These are phyloP conservation scores for Sebastes hopkinsi DNA, from an alignment of 2,797 vertebrate species.

Conservation along the genomic window DNA sequence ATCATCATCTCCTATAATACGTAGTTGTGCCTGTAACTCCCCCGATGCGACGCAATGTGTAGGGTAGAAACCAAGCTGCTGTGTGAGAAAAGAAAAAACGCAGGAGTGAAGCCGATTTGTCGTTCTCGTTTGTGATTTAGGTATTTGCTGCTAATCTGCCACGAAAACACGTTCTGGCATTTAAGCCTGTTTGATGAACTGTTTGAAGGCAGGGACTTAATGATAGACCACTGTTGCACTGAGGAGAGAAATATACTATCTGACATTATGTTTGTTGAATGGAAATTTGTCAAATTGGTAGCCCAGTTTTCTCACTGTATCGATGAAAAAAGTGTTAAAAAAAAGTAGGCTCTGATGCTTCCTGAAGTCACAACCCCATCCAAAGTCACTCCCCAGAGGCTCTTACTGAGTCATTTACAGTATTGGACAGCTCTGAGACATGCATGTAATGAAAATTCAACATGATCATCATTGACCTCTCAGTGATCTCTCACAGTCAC, in stretches of 20 bases:
- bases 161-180: conserved; percentile 35
- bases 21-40: conserved; percentile 64
- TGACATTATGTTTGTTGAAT: conserved; percentile 31
- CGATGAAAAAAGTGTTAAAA: conserved; percentile 4
- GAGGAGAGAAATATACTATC: conserved; percentile 62
- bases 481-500: conserved; percentile 52
- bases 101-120: conserved; percentile 41
- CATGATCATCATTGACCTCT: conserved; percentile 42
- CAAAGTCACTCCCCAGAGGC: conserved; percentile 26
- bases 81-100: conserved; percentile 41
- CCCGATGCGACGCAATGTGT: conserved; percentile 49
- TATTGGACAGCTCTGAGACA: conserved; percentile 33
- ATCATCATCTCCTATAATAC: conserved; percentile 32
- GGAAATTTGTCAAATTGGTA: conserved; percentile 26
- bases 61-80: conserved; percentile 59
- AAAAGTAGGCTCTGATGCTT: conserved; percentile 31
- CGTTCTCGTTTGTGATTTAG: conserved; percentile 60
- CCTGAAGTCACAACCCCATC: conserved; percentile 41
- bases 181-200: conserved; percentile 10
- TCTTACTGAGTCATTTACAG: conserved; percentile 22
- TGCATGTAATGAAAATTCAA: conserved; percentile 65
- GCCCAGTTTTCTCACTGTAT: conserved; percentile 44
- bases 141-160: conserved; percentile 68
- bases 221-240: conserved; percentile 78
- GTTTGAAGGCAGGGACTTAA: conserved; percentile 24